Percentiles rank a stretch among this genome's conserved stretches.
phyloP scores from a whole-genome alignment of 1,140 invertebrate genomes.

The Rhagoletis zephyria region DNA sequence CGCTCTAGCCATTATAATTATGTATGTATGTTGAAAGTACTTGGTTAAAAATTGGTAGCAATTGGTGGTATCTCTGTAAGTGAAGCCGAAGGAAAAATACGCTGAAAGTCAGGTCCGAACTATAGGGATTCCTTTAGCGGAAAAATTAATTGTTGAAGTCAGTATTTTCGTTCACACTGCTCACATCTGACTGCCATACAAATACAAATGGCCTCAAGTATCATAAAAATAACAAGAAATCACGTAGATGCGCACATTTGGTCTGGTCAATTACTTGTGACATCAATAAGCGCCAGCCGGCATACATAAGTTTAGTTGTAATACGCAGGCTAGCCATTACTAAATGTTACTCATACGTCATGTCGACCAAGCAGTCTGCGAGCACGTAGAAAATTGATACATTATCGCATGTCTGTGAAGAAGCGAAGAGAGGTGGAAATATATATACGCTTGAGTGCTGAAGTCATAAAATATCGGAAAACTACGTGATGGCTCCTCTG shows the following conservation, averaged over 20 bases:
- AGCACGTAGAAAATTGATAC: slow-evolving; percentile 40
- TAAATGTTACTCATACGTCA: slow-evolving; percentile 30
- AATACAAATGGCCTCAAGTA: too few species aligned
- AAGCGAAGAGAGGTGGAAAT: background rate
- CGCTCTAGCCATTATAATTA: too few species aligned
- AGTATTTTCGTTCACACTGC: too few species aligned
- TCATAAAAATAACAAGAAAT: background rate
- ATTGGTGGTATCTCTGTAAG: too few species aligned
- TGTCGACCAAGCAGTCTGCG: too few species aligned
- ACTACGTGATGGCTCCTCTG: background rate
- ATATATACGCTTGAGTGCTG: background rate
- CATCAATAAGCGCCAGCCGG: background rate
- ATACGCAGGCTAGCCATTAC: background rate
- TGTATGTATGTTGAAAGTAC: too few species aligned
- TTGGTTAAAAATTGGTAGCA: too few species aligned
- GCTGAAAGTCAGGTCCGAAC: too few species aligned
- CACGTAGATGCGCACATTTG: background rate
- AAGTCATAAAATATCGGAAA: background rate
- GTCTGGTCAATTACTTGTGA: background rate
- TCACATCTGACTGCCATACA: too few species aligned
- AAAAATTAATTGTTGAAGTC: too few species aligned
- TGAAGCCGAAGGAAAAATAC: too few species aligned
- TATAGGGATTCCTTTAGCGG: too few species aligned
- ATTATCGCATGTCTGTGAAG: background rate
- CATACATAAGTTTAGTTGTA: background rate